Evolutionary conservation across 2,113 vertebrate species (phyloP), one percentile per base, ranked within the genome.

Genomic region (Peucedramus taeniatus): DNA sequence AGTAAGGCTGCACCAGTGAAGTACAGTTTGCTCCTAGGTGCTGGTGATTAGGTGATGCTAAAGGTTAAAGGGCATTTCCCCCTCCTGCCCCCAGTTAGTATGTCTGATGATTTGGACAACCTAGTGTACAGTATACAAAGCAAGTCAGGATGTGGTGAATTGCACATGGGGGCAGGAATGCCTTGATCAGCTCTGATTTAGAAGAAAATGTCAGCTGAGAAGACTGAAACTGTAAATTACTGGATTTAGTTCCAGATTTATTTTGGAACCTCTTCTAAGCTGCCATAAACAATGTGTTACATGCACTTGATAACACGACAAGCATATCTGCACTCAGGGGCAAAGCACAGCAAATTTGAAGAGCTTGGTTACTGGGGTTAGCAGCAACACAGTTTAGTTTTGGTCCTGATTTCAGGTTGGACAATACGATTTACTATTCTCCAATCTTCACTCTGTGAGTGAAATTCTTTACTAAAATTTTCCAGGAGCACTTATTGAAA

Each of bases 251-350:
- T 88, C 15, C 54, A 82, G 33, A 68, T 60, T 89, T 75, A 53
- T n/a, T 53, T 74, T 57, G 30, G 24, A 78, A 69, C 2, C 7
- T 7, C 6, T 27, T 23, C 16, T 24, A 65, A 90, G 14, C 20
- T 64, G 8, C 35, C 44, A 76, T 8, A 76, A 86, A 20, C 8
- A 54, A 80, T 15, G 8, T 30, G 7, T 47, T 80, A 64, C 5
- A 24, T 17, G 61, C 1, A 0, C 11, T 56, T 72, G 31, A 49
- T 69, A 80, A 69, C 9, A 47, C 0, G 0, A 33, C 31, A 65
- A 45, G 21, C 61, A 11, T 47, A 72, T 8, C 18, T 59, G 23
- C 8, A 4, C 49, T 42, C 5, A 50, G n/a, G 44, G 14, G 18
- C 59, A 72, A 64, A 65, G 11, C 22, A 71, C 26, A 72, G 24